These are phyloP conservation scores for Heliconius hermathena DNA, from an alignment of 1,140 invertebrate species.

Conservation along the genomic window DNA sequence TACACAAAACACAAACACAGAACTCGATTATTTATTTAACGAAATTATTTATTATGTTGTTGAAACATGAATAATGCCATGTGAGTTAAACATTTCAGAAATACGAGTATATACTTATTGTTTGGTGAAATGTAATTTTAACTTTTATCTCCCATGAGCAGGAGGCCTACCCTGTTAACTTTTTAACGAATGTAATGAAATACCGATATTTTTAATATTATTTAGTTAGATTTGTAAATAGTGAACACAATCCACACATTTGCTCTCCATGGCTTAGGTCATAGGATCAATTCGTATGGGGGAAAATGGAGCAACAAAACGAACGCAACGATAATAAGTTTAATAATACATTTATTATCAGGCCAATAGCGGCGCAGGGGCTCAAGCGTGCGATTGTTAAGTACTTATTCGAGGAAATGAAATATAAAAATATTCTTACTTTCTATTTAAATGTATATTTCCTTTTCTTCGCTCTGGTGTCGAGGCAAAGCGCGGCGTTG, in stretches of 20 bases:
- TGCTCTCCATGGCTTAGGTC: neutral
- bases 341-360: neutral
- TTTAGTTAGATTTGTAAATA: neutral
- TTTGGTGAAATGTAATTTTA: slow-evolving; percentile 31
- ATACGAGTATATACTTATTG: slow-evolving; percentile 38
- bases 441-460: too few relatives aligned
- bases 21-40: neutral
- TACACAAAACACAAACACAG: neutral
- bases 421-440: too few relatives aligned
- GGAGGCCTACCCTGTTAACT: slow-evolving; percentile 13
- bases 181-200: slow-evolving; percentile 27
- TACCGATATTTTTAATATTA: neutral
- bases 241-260: neutral
- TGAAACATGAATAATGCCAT: slow-evolving; percentile 5
- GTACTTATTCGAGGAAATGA: too few relatives aligned
- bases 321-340: neutral
- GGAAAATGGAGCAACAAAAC: neutral
- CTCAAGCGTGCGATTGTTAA: too few relatives aligned
- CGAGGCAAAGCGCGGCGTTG: too few relatives aligned
- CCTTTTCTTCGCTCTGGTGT: too few relatives aligned
- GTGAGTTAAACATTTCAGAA: neutral
- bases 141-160: slow-evolving; percentile 27
- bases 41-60: neutral
- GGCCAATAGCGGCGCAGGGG: too few relatives aligned
- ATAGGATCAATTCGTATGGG: neutral